These are phyloP conservation scores for Poecilia wingei DNA, from an alignment of 2,797 vertebrate genomes.

Conservation along the genomic window DNA sequence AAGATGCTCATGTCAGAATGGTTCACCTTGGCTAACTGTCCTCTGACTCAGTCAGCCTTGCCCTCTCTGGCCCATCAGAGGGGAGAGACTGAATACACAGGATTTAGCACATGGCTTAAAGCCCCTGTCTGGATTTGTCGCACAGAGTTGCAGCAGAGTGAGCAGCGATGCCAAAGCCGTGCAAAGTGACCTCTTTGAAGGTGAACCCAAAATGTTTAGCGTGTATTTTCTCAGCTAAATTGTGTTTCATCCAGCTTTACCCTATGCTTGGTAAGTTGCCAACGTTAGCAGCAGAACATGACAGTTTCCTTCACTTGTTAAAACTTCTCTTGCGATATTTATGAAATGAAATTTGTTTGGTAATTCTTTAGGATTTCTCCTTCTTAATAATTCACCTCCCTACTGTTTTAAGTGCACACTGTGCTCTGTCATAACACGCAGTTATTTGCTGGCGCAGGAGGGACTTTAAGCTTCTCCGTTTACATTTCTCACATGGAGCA, in stretches of 20 bases:
- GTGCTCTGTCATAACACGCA: slow-evolving; percentile 41
- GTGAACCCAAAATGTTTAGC: slow-evolving; percentile 58
- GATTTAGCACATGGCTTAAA: slow-evolving; percentile 70
- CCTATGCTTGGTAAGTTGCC: slow-evolving; percentile 20
- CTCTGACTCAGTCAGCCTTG: slow-evolving; percentile 57
- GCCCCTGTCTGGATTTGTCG: slow-evolving; percentile 61
- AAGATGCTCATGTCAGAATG: slow-evolving; percentile 32
- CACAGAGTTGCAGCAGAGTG: slow-evolving; percentile 47
- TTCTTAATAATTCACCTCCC: not conserved
- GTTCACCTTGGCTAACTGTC: slow-evolving; percentile 68
- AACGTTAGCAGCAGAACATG: slow-evolving; percentile 7
- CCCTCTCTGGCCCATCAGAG: slow-evolving; percentile 62
- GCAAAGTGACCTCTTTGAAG: slow-evolving; percentile 67
- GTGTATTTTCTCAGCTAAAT: slow-evolving; percentile 35
- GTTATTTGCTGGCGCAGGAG: slow-evolving; percentile 45
- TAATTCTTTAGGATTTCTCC: slow-evolving; percentile 6
- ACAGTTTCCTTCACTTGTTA: not conserved
- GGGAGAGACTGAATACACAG: slow-evolving; percentile 71
- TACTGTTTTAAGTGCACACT: slow-evolving; percentile 14
- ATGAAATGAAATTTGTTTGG: not conserved
- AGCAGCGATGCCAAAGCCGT: slow-evolving; percentile 51
- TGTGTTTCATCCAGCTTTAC: slow-evolving; percentile 36
- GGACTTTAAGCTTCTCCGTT: slow-evolving; percentile 56
- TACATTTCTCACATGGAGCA: slow-evolving; percentile 55
- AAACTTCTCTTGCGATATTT: not conserved